A percentile compares a stretch with the other conserved stretches of the same genome.
phyloP scores from a whole-genome alignment of 23 tunicate species.

The Halocynthia roretzi region DNA sequence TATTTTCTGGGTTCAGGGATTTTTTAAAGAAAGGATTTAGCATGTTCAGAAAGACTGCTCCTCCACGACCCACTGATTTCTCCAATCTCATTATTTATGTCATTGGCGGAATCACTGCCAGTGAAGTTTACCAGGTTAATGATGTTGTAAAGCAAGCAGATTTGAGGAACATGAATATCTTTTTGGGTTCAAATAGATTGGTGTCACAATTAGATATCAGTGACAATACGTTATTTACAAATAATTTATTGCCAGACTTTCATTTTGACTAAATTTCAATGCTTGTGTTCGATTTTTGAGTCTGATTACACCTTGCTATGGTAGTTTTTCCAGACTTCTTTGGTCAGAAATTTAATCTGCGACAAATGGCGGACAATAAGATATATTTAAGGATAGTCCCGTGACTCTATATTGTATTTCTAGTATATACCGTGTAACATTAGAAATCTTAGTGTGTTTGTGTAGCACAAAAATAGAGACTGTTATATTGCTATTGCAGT shows the following conservation, averaged over 20 bases:
- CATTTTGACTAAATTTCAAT: no score
- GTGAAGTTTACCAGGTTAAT: constrained; percentile 23
- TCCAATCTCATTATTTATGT: constrained; percentile 27
- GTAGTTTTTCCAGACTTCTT: no score
- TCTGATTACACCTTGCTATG: no score
- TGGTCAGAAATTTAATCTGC: no score
- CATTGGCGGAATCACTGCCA: constrained; percentile 42
- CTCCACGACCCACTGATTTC: constrained; percentile 47
- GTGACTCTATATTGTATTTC: no score
- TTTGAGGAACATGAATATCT: constrained; percentile 14
- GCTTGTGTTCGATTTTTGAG: no score
- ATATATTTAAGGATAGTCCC: no score
- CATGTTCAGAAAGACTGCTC: constrained; percentile 45
- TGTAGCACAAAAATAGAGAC: no score
- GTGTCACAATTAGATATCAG: constrained; percentile 31
- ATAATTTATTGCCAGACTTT: constrained; percentile 31
- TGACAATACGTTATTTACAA: constrained; percentile 28
- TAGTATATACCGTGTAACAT: no score
- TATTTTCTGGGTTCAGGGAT: constrained; percentile 45
- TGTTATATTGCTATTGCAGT: no score
- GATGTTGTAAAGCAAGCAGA: constrained; percentile 16
- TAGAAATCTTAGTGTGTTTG: no score
- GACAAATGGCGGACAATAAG: no score
- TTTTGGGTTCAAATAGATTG: constrained; percentile 40
- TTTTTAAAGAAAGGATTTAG: constrained; percentile 45